Evolutionary conservation across 1,140 invertebrate species (phyloP), one percentile per base, ranked within the genome.

Genomic region (Papilio aristodemus): DNA sequence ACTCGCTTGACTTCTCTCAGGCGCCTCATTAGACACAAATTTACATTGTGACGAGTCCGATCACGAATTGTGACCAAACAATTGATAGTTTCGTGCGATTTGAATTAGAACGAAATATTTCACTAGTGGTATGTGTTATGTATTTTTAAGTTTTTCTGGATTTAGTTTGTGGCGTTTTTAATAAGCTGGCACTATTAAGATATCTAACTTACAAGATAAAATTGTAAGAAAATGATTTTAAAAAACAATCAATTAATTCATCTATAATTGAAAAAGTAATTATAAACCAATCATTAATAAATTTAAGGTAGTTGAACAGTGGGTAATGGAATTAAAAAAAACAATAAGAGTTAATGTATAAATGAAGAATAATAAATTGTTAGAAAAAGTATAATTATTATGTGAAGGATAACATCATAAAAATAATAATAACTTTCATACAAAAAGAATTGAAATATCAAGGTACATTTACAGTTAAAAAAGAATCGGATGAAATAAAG

Each of bases 1-100:
- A 69, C 41, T 73, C 57, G 50, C 59, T 58, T 72, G 72, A 72
- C 71, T 54, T 67, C 68, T 57, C 60, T 71, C 69, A 63, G 54
- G 32, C 71, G 59, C 58, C 59, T 66, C 38, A 59, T 38, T 32
- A 68, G 41, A 36, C 57, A 50, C 37, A 19, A 14, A 27, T 60
- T 38, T 69, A 59, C n/a, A 37, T 67, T 19, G 43, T 58, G 27
- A 64, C n/a, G 38, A 68, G 50, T 57, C 27, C 19, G 38, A 43
- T 63, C 38, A 63, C 37, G 38, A 43, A 66, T 41, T 60, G 54
- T n/a, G 4, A 60, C 13, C 32, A 25, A 60, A 36, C 7, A 37
- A n/a, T 17, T 60, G 58, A 22, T 22, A 17, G 58, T 8, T 13
- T 37, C n/a, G 7, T 17, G 57, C 17, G 13, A 32, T 60, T 38